phyloP scores from a whole-genome alignment of 2,113 vertebrate genomes.

The Corythornis madagascariensis region DNA sequence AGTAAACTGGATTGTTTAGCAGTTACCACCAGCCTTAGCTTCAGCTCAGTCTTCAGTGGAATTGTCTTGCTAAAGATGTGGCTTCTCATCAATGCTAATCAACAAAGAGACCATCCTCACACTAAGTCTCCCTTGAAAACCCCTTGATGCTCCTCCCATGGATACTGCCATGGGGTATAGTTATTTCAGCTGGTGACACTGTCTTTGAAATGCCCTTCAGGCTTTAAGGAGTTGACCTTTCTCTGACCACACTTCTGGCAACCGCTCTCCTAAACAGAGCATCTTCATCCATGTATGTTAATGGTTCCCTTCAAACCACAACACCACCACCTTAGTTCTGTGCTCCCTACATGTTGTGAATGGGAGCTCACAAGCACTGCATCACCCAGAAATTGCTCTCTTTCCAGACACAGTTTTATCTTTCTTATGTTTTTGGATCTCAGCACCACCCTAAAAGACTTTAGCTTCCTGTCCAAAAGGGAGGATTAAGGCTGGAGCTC shows the following conservation, averaged over 20 bases:
- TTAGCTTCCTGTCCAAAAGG: conserved; percentile 27
- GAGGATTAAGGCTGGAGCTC: conserved; percentile 35
- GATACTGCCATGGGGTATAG: neutral
- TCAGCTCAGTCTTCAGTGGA: neutral
- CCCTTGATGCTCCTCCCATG: neutral
- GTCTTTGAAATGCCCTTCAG: neutral
- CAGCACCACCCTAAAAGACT: neutral
- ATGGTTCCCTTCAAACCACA: neutral
- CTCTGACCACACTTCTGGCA: neutral
- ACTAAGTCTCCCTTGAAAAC: neutral
- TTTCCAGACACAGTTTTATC: neutral
- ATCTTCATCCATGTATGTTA: neutral
- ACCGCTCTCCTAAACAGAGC: neutral
- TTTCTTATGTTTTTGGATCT: conserved; percentile 28
- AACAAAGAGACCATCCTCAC: neutral
- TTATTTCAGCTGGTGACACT: neutral
- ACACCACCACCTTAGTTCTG: neutral
- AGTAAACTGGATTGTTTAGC: neutral
- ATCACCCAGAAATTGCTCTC: neutral
- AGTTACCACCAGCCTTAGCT: neutral
- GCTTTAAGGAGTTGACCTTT: neutral
- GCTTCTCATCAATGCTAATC: neutral
- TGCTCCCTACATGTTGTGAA: neutral
- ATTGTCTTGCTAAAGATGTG: neutral
- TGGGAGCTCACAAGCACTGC: neutral